Evolutionary conservation across 2,113 vertebrate genomes (phyloP).

Genomic region (Hyla sarda): DNA sequence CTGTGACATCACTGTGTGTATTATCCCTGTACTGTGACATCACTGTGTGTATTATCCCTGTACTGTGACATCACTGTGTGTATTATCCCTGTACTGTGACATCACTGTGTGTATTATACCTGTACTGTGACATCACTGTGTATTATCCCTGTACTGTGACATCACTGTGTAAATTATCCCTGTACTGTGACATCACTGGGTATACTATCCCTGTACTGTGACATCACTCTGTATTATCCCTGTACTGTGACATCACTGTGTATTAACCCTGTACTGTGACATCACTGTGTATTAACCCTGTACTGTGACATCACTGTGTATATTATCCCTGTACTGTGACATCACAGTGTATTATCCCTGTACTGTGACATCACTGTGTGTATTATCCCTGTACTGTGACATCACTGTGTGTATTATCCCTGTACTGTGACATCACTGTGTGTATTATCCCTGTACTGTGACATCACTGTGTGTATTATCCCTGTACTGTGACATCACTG

Average conservation of each 20-base stretch:
- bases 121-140: too few species aligned
- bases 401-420: neutral
- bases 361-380: neutral
- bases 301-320: neutral
- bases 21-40: neutral
- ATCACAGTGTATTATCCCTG: too few species aligned
- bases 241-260: too few species aligned
- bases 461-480: neutral
- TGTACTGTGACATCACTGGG: neutral
- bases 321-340: neutral
- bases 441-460: neutral
- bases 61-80: neutral
- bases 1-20: neutral
- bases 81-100: too few species aligned
- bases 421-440: neutral
- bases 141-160: too few species aligned
- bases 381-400: neutral
- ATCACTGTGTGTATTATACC: too few species aligned
- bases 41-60: too few species aligned
- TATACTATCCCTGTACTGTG: too few species aligned
- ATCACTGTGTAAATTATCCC: too few species aligned
- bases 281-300: neutral
- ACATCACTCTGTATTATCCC: too few species aligned
- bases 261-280: neutral
- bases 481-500: too few species aligned